phyloP scores from a whole-genome alignment of 64 coral and sea anemone species.

The Acropora yongei region DNA sequence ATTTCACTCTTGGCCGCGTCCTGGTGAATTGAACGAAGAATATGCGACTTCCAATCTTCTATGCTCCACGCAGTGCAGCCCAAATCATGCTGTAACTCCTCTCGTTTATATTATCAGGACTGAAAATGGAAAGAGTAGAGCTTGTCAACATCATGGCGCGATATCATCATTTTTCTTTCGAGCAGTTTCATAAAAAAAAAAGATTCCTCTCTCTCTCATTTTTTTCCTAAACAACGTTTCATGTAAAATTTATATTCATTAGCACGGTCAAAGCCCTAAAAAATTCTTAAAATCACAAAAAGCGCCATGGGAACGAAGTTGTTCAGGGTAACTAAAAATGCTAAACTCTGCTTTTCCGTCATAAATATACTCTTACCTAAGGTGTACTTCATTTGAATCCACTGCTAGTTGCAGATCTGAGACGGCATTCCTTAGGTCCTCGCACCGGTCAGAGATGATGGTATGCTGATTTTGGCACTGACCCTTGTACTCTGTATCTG shows the following conservation, averaged over 20 bases:
- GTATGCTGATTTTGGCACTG: slow-evolving; percentile 41
- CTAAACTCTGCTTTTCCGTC: neutral
- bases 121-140: slow-evolving; percentile 19
- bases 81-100: slow-evolving; percentile 17
- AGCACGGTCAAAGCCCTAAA: neutral
- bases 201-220: neutral
- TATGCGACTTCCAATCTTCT: neutral
- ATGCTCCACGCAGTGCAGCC: neutral
- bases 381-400: too few relatives aligned
- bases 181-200: slow-evolving; percentile 11
- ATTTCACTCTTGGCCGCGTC: neutral
- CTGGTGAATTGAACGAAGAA: neutral
- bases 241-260: neutral
- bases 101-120: slow-evolving; percentile 18
- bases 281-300: slow-evolving; percentile 8
- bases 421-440: too few relatives aligned
- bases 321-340: neutral
- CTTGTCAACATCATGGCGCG: slow-evolving; percentile 9
- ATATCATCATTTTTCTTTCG: slow-evolving; percentile 15
- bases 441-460: slow-evolving; percentile 21
- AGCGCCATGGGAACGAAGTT: neutral
- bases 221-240: slow-evolving; percentile 6
- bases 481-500: slow-evolving; percentile 29
- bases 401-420: too few relatives aligned
- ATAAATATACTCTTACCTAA: too few relatives aligned